Base-by-base conservation (phyloP, 2,888 invertebrate species). In the Aphodius sticticus region DNA sequence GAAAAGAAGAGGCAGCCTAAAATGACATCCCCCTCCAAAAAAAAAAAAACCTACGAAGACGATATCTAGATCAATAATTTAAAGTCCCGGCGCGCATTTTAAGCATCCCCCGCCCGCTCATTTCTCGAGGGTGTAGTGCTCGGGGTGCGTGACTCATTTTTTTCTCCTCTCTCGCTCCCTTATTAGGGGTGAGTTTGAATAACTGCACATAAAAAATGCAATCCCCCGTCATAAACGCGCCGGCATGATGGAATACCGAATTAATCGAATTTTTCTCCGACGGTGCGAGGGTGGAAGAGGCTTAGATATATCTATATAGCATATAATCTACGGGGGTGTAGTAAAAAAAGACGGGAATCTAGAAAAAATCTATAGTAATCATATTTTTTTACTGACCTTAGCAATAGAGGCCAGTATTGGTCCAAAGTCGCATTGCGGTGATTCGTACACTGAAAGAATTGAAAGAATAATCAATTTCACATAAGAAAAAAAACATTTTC, bases 391-490 rank as follows among this genome's bases (percentile, higher is more conserved):
- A 90, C 90, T 90, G 90, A 90, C 90, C 90, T 90, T 89, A 87
- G 88, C 87, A 86, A 89, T 88, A 87, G 89, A 89, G 89, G 90
- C 89, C 89, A 89, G 88, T 88, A 89, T 88, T 86, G 89, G 88
- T 89, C 90, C 89, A 87, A 89, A 89, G 87, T 90, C 90, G 86
- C 89, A 89, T 87, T 89, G 89, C 84, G 89, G 86, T 84, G 90
- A 87, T 86, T 89, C 89, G 88, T 89, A 89, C 86, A 88, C 90
- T 90, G 90, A 89, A 89, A 90, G 88, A 86, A 87, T 85, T 84
- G 87, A 88, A 88, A 87, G 86, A 87, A 87, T 83, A 86, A 85
- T 82, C 78, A 77, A 77, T 79, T 79, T 79, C 79, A 79, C 77
- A 79, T 77, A 69, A 69, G 77, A 74, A 77, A 71, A 37, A 70